A percentile compares a stretch with the other conserved stretches of the same genome.
These are phyloP conservation scores for Nesidiocoris tenuis DNA, from an alignment of 2,888 invertebrate genomes.

Conservation along the genomic window DNA sequence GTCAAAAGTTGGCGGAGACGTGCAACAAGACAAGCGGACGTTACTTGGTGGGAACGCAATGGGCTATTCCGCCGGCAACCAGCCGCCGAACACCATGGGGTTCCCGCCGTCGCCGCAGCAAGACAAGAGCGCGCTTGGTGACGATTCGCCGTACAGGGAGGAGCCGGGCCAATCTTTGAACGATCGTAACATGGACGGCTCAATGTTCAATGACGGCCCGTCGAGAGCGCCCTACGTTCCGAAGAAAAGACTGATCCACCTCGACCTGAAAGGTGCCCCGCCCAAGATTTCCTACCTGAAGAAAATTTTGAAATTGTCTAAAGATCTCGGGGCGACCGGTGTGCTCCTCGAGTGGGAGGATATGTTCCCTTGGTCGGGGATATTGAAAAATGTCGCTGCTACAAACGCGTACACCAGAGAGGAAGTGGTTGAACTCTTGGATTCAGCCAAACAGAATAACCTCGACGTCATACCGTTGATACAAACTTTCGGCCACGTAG, in stretches of 20 bases:
- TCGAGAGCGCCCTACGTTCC: conserved; percentile 55
- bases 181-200: conserved; percentile 40
- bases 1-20: conserved; percentile 44
- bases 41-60: conserved; percentile 47
- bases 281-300: conserved; percentile 64
- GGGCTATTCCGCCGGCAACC: conserved; percentile 47
- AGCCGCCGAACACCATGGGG: conserved; percentile 19
- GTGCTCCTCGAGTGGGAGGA: conserved; percentile 76
- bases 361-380: conserved; percentile 72
- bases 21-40: conserved; percentile 45
- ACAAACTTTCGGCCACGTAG: conserved; percentile 76
- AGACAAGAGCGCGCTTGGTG: conserved; percentile 19
- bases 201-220: conserved; percentile 43
- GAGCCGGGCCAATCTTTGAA: conserved; percentile 27
- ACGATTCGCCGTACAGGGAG: conserved; percentile 44
- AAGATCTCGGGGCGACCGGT: conserved; percentile 69
- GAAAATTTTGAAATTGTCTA: conserved; percentile 61
- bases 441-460: conserved; percentile 60
- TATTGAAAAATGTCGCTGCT: conserved; percentile 60
- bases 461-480: conserved; percentile 72
- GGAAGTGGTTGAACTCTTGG: conserved; percentile 58
- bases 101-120: conserved; percentile 5
- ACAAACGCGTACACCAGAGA: conserved; percentile 63
- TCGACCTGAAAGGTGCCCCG: conserved; percentile 77
- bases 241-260: conserved; percentile 65